Evolutionary conservation across 2,888 invertebrate genomes (phyloP).

Genomic region (Synergus itoensis): DNA sequence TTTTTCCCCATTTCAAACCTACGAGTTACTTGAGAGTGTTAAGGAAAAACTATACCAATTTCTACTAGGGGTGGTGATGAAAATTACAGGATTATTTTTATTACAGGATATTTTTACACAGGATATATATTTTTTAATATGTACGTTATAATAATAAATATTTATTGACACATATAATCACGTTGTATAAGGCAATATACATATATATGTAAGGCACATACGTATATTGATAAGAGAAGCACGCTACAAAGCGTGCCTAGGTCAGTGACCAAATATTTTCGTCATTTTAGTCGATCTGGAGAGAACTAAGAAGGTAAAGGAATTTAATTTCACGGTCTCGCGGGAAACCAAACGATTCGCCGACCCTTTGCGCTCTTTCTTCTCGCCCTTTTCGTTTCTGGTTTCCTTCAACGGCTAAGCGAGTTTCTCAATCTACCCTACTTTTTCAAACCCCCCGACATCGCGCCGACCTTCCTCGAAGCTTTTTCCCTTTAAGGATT

Average conservation of each 20-base stretch:
- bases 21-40: no score
- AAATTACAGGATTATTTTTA: no score
- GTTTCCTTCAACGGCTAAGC: slow-evolving; percentile 39
- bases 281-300: slow-evolving; percentile 48
- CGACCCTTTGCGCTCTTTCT: slow-evolving; percentile 54
- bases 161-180: no score
- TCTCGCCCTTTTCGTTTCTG: slow-evolving; percentile 37
- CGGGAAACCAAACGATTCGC: slow-evolving; percentile 63
- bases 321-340: slow-evolving; percentile 72
- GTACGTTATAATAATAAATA: no score
- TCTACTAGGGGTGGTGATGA: no score
- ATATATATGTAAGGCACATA: neutral
- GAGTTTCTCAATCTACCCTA: slow-evolving; percentile 39
- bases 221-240: neutral
- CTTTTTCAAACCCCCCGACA: slow-evolving; percentile 12
- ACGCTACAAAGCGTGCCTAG: slow-evolving; percentile 41
- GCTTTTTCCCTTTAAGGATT: slow-evolving; percentile 33
- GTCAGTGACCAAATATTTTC: slow-evolving; percentile 55
- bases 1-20: no score
- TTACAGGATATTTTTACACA: no score
- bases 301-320: slow-evolving; percentile 56
- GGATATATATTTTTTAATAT: no score
- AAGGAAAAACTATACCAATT: no score
- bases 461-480: slow-evolving; percentile 33
- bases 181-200: no score